Base-by-base conservation (phyloP, 1,140 invertebrate species). In the Platyura marginata region DNA sequence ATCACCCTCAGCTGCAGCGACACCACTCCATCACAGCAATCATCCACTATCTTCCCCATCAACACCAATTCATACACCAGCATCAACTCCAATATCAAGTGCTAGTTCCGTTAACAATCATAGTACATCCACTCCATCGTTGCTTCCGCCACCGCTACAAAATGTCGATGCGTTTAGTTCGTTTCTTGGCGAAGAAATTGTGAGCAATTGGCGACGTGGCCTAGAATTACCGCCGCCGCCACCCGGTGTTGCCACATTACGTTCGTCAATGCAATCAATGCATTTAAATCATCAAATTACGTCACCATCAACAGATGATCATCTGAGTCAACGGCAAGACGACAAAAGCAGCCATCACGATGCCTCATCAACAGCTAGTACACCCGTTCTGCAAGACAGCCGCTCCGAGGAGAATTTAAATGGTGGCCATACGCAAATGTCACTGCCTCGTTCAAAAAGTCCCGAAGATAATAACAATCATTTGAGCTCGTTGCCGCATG, bases 171-270 rank as follows among this genome's bases (percentile, higher is more conserved):
- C 71, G 21, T 79, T 78, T 57, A 74, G 75, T 51, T 72, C 72
- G 34, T 68, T 81, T 46, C 65, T 81, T 44, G 78, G 78, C 52
- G 78, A 82, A 62, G 79, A 82, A 58, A 77, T 82, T 48, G 78
- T 81, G 47, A 76, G 77, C 48, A 77, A 79, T 57, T 83, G 79
- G 78, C 69, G 79, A 55, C 70, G 77, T 51, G 73, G 72, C 49
- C 66, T 81, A 52, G 77, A 80, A 60, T 64, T 71, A 42, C 70
- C 71, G 48, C 69, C 74, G 52, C 63, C 74, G 47, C 44, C 29
- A 41, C 33, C 43, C 46, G 45, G 23, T 61, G 9, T 52, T 48
- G 23, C 51, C 59, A 8, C 57, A 29, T 13, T 29, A 8, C 25
- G 25, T 29, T 29, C 25, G 25, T 29, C 36, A 18, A 38, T 38